Percentiles rank a stretch among this genome's conserved stretches.
Conservation (phyloP, 2,888 invertebrate genomes). For the Agelastica alni region DNA sequence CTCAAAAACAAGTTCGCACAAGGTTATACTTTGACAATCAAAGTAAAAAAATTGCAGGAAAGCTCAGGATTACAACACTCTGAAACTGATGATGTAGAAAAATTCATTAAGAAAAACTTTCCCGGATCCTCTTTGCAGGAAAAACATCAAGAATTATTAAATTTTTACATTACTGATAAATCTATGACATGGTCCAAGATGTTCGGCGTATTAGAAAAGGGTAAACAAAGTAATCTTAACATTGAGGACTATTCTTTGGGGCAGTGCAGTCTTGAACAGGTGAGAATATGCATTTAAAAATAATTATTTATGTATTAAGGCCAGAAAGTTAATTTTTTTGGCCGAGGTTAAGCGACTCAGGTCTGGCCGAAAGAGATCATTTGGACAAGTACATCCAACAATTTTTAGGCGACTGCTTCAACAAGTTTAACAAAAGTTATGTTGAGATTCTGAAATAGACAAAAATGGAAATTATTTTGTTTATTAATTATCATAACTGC, state of each 20-base stretch:
- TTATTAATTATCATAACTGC: no score
- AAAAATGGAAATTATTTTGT: no score
- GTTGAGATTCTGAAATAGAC: no score
- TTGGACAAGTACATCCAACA: no score
- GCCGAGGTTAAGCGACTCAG: no score
- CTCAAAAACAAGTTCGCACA: slow-evolving; percentile 78
- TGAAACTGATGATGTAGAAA: slow-evolving; percentile 36
- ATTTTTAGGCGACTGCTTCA: no score
- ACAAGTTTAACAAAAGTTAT: no score
- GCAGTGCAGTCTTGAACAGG: slow-evolving; percentile 63
- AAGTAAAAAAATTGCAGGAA: slow-evolving; percentile 51
- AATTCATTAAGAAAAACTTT: slow-evolving; percentile 46
- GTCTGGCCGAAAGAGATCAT: no score
- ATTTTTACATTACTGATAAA: slow-evolving; percentile 68
- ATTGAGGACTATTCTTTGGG: slow-evolving; percentile 82
- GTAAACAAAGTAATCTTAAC: slow-evolving; percentile 50
- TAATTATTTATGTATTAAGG: no score
- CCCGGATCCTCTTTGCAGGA: slow-evolving; percentile 60
- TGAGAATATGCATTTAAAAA: no score
- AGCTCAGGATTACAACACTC: background rate
- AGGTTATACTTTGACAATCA: slow-evolving; percentile 57
- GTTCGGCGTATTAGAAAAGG: slow-evolving; percentile 73
- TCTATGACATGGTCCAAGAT: slow-evolving; percentile 72
- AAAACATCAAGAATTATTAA: slow-evolving; percentile 72
- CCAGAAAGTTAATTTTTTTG: no score